Base-by-base conservation (phyloP, 2,797 vertebrate genomes). In the Tokudaia tokunoshimensis region DNA sequence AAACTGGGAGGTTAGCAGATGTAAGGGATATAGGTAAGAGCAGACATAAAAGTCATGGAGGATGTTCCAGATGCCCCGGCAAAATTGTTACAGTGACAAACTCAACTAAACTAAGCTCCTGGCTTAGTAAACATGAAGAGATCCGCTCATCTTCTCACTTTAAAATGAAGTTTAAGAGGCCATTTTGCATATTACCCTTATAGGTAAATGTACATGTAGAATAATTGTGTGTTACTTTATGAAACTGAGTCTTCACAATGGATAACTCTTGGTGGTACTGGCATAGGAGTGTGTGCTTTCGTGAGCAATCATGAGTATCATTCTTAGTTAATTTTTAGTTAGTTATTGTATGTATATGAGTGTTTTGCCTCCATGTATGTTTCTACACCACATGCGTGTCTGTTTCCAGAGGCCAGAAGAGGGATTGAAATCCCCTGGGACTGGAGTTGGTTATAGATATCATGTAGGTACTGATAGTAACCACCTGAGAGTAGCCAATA, bases 151-250 rank as follows among this genome's bases (percentile, higher is more conserved):
- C 79, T 67, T 72, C 65, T 82, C 29, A 26, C 12, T 95, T 86
- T 83, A 80, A 10, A 93, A 92, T 31, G 88, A 85, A 94, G 3
- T 72, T 61, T 89, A 83, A 89, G 75, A 95, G 26, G 92, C 7
- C 93, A 13, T 81, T 37, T 44, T 59, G 10, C 9, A 59, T 83
- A 57, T 90, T 81, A 87, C 80, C 47, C 74, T 82, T 74, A 44
- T 50, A 55, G 86, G 17, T 89, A 70, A 88, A 57, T 89, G 6
- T 47, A 52, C 2, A 89, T 37, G 44, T 52, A 82, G 37, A 89
- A 74, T 76, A 19, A 92, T 70, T 63, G 2, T 55, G 15, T 10
- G 0, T 82, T 83, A 47, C 37, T 76, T 87, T 92, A 34, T 74
- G 41, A 4, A 57, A 79, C n/a, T 79, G 95, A 84, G 19, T 65